Evolutionary conservation across 2,113 vertebrate genomes (phyloP), one percentile per base, ranked within the genome.

Genomic region (Vanacampus margaritifer): DNA sequence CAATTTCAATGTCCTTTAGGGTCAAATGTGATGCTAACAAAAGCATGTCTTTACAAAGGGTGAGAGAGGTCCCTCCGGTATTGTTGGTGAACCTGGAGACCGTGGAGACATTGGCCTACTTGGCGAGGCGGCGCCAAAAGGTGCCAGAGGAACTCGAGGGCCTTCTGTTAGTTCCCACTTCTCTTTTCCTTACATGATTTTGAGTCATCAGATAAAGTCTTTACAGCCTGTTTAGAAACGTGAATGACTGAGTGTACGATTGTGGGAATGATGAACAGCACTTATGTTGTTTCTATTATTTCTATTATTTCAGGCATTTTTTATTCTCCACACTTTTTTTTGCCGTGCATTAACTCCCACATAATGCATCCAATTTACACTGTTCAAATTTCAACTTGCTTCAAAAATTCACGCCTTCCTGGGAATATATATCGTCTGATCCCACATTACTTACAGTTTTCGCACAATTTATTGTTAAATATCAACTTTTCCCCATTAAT

Each of bases 91-190:
- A 88, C 73, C 41, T 21, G 97, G 96, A 62, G 53, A 86, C 45
- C 67, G 88, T 28, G 97, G 97, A 28, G 87, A 93, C 37, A 70
- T 82, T 10, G 97, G 96, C 48, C 87, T 85, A 17, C 67, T 41
- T 58, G 97, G 97, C 24, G 89, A 94, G 84, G 73, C 37, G 13
- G 97, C 97, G 62, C 91, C 93, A 36, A 98, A 98, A 89, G 97
- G 97, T 53, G 86, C 94, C 88, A 93, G 97, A 79, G 97, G 97
- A 90, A 96, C 94, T 63, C 91, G 94, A 90, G 97, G 97, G 74
- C 73, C 91, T 53, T 60, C 87, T 88, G 97, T 99, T 72, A 74
- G 96, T 94, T 88, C 57, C 43, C 24, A 23, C 58, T 71, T 43
- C 57, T 76, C 35, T 48, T 39, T 19, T 8, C 36, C 21, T 35